Conservation (phyloP, 2,113 vertebrate species). For the Pseudolaguvia tuberculata region DNA sequence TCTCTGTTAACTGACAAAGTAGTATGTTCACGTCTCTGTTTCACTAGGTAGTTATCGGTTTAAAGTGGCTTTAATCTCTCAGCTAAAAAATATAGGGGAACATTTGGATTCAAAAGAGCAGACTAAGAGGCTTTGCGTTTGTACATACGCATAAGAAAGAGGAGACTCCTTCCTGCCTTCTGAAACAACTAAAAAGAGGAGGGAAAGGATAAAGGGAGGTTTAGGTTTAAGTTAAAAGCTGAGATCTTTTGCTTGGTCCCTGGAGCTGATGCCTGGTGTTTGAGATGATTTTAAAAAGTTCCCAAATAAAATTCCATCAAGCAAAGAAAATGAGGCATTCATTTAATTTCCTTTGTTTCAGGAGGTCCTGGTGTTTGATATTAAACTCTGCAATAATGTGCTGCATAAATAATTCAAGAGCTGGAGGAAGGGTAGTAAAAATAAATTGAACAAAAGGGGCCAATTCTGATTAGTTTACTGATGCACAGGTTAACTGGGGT, state of each 20-base stretch:
- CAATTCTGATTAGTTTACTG: constrained; percentile 33
- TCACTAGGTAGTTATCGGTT: constrained; percentile 43
- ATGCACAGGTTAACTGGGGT: constrained; percentile 2
- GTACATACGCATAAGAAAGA: constrained; percentile 16
- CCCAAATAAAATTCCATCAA: constrained; percentile 71
- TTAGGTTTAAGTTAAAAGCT: constrained; percentile 16
- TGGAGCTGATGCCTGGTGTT: constrained; percentile 57
- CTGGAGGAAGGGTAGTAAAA: constrained; percentile 54
- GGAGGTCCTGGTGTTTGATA: constrained; percentile 56
- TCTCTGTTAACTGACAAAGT: constrained; percentile 39
- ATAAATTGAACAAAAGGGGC: constrained; percentile 50
- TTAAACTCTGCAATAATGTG: constrained; percentile 65
- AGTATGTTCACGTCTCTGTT: constrained; percentile 36
- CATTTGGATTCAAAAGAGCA: constrained; percentile 40
- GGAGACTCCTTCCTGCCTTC: constrained; percentile 31
- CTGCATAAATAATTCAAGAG: constrained; percentile 67
- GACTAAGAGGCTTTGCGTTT: constrained; percentile 41
- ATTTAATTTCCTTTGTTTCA: constrained; percentile 67
- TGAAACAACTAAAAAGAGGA: constrained; percentile 27
- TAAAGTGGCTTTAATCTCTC: constrained; percentile 41
- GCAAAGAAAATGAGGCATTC: constrained; percentile 65
- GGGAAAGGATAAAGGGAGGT: background rate
- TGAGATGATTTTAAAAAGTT: constrained; percentile 69
- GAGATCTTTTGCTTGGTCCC: constrained; percentile 43
- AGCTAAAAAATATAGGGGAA: constrained; percentile 20